Conservation (phyloP, 2,888 invertebrate species). For the Furcula furcula region DNA sequence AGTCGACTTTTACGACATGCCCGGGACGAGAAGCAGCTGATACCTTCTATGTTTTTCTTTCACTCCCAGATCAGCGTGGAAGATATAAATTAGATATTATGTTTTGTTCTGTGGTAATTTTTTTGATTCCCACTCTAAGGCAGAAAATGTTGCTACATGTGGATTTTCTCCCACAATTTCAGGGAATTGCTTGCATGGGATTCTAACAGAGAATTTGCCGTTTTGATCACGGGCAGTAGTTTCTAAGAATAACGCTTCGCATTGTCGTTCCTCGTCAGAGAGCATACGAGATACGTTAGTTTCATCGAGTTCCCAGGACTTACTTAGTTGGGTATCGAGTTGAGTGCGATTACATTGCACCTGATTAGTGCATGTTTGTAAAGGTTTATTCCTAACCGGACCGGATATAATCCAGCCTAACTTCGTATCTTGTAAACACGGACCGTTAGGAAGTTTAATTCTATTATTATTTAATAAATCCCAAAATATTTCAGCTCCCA, state of each 20-base stretch:
- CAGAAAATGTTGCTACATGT: neutral
- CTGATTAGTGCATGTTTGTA: no score
- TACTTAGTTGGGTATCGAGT: no score
- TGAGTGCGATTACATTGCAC: no score
- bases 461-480: neutral
- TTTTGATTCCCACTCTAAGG: neutral
- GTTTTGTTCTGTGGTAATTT: neutral
- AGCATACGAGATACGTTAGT: neutral
- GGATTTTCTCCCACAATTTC: conserved; percentile 1
- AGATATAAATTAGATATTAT: no score
- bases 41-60: no score
- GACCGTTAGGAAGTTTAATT: neutral
- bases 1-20: conserved; percentile 4
- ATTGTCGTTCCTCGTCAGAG: conserved; percentile 12
- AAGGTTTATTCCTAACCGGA: neutral
- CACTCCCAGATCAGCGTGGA: no score
- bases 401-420: conserved; percentile 3
- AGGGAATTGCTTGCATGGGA: conserved; percentile 14
- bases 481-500: neutral
- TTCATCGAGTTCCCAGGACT: no score
- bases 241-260: conserved; percentile 13
- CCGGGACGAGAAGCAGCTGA: no score
- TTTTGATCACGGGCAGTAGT: conserved; percentile 11
- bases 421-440: neutral
- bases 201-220: no score